Conservation (phyloP, 2,797 vertebrate genomes). For the Rhinatrema bivittatum region DNA sequence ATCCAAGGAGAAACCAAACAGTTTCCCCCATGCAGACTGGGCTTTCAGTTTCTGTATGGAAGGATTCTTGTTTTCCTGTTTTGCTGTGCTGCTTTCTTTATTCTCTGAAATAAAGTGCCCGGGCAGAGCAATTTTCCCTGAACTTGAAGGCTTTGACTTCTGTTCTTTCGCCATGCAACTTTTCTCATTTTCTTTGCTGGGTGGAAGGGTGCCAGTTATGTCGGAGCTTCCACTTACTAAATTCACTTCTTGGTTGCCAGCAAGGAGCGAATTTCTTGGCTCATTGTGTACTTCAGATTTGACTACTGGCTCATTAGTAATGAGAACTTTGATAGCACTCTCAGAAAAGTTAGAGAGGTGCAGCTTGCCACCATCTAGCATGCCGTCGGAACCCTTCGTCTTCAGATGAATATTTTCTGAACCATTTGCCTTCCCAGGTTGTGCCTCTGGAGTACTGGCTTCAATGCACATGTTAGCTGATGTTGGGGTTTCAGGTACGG, state of each 20-base stretch:
- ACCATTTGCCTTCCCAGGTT: background rate
- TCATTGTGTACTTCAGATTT: accelerated
- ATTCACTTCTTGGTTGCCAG: background rate
- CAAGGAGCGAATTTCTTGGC: background rate
- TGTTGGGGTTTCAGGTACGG: background rate
- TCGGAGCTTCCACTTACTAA: background rate
- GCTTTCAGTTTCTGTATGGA: no score
- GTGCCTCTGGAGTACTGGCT: background rate
- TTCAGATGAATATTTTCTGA: background rate
- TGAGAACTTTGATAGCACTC: background rate
- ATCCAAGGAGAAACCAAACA: constrained; percentile 24
- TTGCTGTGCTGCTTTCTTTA: constrained; percentile 1
- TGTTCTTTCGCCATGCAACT: background rate
- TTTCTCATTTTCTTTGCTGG: background rate
- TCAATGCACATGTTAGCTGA: background rate
- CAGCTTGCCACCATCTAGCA: background rate
- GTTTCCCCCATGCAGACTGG: constrained; percentile 21
- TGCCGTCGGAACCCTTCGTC: background rate
- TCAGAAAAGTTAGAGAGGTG: background rate
- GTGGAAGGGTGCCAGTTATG: background rate
- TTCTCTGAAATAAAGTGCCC: constrained; percentile 19
- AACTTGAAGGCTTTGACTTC: constrained; percentile 1
- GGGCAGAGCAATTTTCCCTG: constrained; percentile 7
- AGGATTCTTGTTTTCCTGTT: constrained; percentile 7
- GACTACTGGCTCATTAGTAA: background rate